Evolutionary conservation across 2,797 vertebrate species (phyloP), one percentile per base, ranked within the genome.

Genomic region (Sebastes taczanowskii): DNA sequence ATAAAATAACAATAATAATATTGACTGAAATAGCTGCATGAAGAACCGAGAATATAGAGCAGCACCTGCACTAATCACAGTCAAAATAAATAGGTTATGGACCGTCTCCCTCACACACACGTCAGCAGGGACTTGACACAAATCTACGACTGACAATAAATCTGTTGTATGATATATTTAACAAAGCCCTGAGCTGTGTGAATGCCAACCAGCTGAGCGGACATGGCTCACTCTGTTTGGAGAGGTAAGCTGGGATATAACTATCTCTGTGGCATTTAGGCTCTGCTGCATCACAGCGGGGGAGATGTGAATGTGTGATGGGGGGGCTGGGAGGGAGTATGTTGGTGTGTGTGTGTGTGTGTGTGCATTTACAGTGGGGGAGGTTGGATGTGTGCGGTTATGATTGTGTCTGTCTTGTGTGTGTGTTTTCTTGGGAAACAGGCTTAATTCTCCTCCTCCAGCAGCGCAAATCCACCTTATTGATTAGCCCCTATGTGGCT

Each of bases 401-500:
- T 67, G 27, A 72, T 6, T 35, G 67, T 7, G 7, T 64, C 27
- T 52, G 30, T n/a, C 20, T 42, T 63, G 29, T 20, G 34, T 56
- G 35, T 53, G 32, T 60, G 35, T 38, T 80, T 89, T 81, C 71
- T 76, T 53, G 71, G 83, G 81, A 89, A 91, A 86, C 81, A 11
- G 87, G 74, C 38, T 80, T 82, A 86, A 84, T 84, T 91, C 89
- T 81, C 71, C 69, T 77, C 88, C 89, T 89, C 73, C 81, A 84
- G 78, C 90, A 73, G 85, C 78, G 83, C 85, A 94, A 93, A 93
- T 91, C 86, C 84, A 89, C 83, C 52, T 76, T 91, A 95, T 86
- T 92, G 94, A 95, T 95, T 86, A 91, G 77, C 74, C 80, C 89
- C 78, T 90, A 88, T 72, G 86, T 90, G 81, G 92, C 89, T 88